Base-by-base conservation (phyloP, 2,888 invertebrate species). In the Mimumesa dahlbomi region DNA sequence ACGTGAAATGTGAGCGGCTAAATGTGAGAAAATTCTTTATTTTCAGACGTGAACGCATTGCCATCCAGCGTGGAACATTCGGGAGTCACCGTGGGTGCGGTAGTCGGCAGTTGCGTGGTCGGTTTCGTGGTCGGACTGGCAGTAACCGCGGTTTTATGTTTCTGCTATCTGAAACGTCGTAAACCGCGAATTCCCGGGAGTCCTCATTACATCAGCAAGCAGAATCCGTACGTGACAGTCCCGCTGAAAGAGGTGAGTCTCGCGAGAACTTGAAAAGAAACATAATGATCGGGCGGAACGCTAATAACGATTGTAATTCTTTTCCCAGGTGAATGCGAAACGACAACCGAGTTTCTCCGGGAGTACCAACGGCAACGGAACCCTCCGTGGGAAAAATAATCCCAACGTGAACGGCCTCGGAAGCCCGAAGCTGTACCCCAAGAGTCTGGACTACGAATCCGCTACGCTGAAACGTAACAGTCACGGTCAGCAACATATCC, bases 191-290 rank as follows among this genome's bases (percentile, higher is more conserved):
- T 95, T 2, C 94, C 95, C 0, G 93, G 95, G 40, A 94, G 95
- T 53, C 95, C 95, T 0, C 95, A 95, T 86, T 96, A 96, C 85
- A 95, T 95, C 79, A 93, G 94, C 22, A 95, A 95, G 84, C 95
- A 95, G 84, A 96, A 96, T 87, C 94, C 95, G 74, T 96, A 96
- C 88, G 95, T 95, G 69, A 94, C 95, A 19, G 94, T 96, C 42
- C 96, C 96, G 0, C 90, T 95, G 67, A 95, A 94, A 86, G 95
- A 96, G 88, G 94, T 94, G 84, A 91, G 92, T 36, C 11, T 1
- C 16, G n/a, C n/a, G n/a, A n/a, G n/a, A n/a, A n/a, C n/a, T n/a
- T n/a, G n/a, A n/a, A n/a, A n/a, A n/a, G n/a, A n/a, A n/a, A n/a
- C n/a, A n/a, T n/a, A n/a, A n/a, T n/a, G n/a, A n/a, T n/a, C n/a